Base-by-base conservation (phyloP, 2,888 invertebrate genomes). In the Erpobdella octoculata region DNA sequence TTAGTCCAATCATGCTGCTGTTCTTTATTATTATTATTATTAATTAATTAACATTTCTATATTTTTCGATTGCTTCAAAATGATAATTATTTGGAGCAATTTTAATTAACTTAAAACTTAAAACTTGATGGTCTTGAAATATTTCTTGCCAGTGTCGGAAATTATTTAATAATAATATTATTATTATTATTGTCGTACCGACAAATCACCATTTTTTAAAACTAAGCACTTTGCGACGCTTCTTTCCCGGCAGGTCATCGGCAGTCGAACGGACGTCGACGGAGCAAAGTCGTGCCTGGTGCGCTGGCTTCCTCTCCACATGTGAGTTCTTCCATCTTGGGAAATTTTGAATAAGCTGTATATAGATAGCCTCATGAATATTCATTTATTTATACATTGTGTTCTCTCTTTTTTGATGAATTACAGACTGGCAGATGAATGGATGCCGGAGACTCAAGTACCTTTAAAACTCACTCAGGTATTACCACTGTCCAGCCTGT, bases 361-460 rank as follows among this genome's bases (percentile, higher is more conserved):
- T n/a, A n/a, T n/a, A n/a, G n/a, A n/a, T n/a, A n/a, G n/a, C n/a
- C n/a, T n/a, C n/a, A n/a, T n/a, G n/a, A n/a, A n/a, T n/a, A n/a
- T n/a, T n/a, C n/a, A n/a, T n/a, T n/a, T n/a, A n/a, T n/a, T n/a
- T n/a, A n/a, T n/a, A n/a, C n/a, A n/a, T 41, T 41, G 41, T 18
- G 18, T 48, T n/a, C 48, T 48, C 25, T 9, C 48, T 5, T n/a
- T 53, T 53, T 9, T 46, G 53, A 6, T 53, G 18, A 4, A 53
- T 41, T 46, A 25, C 86, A 92, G 92, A 80, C 84, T 91, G 82
- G 89, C 90, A 28, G 92, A 93, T 83, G 90, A 91, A 81, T 93
- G 93, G 93, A 86, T 92, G 76, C 86, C 88, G 0, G 91, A 90
- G 78, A 81, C 83, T 36, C 85, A 86, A 77, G 84, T 84, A 69